These are phyloP conservation scores for Epinephelus moara DNA, from an alignment of 2,113 vertebrate genomes.

Conservation along the genomic window DNA sequence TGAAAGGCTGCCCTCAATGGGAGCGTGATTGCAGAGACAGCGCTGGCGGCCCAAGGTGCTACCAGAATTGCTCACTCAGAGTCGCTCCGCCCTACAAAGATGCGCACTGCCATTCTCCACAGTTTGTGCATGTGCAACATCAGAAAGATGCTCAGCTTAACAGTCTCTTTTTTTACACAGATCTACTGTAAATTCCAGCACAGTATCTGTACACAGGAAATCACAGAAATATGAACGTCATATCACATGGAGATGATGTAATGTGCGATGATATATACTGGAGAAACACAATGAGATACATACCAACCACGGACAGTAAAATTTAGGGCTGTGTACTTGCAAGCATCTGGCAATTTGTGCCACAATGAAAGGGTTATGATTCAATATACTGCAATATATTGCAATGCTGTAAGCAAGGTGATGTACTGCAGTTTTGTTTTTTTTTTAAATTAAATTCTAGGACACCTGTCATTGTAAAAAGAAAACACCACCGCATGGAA, in stretches of 20 bases:
- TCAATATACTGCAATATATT: too few species aligned
- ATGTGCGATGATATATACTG: conserved; percentile 3
- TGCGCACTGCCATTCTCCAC: conserved; percentile 20
- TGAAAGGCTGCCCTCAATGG: conserved; percentile 78
- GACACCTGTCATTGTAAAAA: too few species aligned
- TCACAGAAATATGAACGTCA: conserved; percentile 6
- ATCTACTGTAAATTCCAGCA: conserved; percentile 13
- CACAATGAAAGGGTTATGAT: too few species aligned
- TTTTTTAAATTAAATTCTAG: too few species aligned
- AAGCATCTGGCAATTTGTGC: too few species aligned
- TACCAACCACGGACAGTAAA: neutral
- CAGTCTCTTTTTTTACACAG: neutral
- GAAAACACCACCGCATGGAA: too few species aligned
- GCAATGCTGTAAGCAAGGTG: too few species aligned
- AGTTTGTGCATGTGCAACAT: conserved; percentile 38
- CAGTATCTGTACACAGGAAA: conserved; percentile 11
- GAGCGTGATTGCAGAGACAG: conserved; percentile 75
- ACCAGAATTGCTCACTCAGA: conserved; percentile 59
- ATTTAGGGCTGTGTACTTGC: too few species aligned
- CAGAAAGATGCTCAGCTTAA: conserved; percentile 20
- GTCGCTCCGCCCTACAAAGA: conserved; percentile 46
- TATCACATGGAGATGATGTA: conserved; percentile 23
- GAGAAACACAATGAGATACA: neutral
- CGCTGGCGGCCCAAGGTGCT: conserved; percentile 68
- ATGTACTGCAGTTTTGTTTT: too few species aligned